Base-by-base conservation (phyloP, 1,140 invertebrate genomes). In the Papilio xuthus region DNA sequence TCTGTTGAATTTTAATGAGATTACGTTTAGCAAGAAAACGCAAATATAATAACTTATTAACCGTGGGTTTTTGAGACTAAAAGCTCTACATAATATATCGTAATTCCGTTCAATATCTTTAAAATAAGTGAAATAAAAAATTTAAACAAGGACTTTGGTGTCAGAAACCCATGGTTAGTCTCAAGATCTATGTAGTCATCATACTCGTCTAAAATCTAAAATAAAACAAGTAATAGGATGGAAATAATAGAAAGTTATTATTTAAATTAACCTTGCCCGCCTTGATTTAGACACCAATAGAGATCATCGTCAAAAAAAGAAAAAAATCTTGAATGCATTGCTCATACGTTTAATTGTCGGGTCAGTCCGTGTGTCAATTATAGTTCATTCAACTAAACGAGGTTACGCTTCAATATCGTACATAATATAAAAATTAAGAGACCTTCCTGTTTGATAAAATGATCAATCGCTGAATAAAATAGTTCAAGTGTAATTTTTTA, bases 321-420 rank as follows among this genome's bases (percentile, higher is more conserved):
- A 73, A 50, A 37, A 53, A 60, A 41, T 8, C 23, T 60, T 44
- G 44, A 84, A 77, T 73, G 50, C 79, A 75, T 77, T 83, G 78
- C 26, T 81, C 80, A 83, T 82, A 79, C 83, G 82, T 88, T 87
- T 93, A 93, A 93, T 93, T 93, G 90, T 82, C 82, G 87, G 92
- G 92, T 93, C 92, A 93, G 88, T 89, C 90, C 85, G 88, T 88
- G 89, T 91, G 90, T 92, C 92, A 92, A 93, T 91, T 93, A 89
- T 87, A 89, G 90, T 91, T 91, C 90, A 85, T 92, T 90, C 90
- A 89, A 92, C 90, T 91, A 89, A 89, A 93, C 89, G 87, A 91
- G 87, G 90, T 89, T 91, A 93, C 88, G 87, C 89, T 90, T 83
- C 88, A 90, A 90, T 92, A 89, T 89, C 88, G 37, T 63, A 32